A percentile compares a stretch with the other conserved stretches of the same genome.
Conservation (phyloP, 1,140 invertebrate species). For the Cotesia typhae region DNA sequence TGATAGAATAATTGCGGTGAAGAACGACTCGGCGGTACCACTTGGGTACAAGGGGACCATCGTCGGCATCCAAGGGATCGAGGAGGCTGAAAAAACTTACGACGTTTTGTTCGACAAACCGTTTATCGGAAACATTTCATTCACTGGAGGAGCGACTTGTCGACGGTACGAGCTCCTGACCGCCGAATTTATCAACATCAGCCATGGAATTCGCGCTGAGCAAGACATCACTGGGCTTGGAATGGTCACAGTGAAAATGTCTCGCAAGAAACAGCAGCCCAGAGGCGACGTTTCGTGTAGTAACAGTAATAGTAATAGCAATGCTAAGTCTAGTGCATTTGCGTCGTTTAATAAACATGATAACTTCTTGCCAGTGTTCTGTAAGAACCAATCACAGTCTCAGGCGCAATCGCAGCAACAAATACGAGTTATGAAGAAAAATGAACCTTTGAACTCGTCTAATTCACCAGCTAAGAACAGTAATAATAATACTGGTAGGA, state of each 20-base stretch:
- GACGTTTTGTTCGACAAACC: conserved; percentile 81
- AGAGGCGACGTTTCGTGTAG: not conserved
- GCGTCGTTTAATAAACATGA: conserved; percentile 37
- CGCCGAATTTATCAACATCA: conserved; percentile 72
- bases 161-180: conserved; percentile 68
- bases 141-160: conserved; percentile 65
- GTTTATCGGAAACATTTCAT: conserved; percentile 66
- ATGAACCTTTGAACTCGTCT: conserved; percentile 13
- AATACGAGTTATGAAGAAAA: conserved; percentile 49
- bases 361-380: conserved; percentile 53
- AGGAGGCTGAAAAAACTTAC: conserved; percentile 69
- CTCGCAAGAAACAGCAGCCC: conserved; percentile 31
- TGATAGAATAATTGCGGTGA: conserved; percentile 84
- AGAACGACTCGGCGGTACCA: conserved; percentile 79
- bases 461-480: conserved; percentile 8
- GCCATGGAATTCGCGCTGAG: conserved; percentile 63
- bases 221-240: conserved; percentile 47
- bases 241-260: conserved; percentile 3
- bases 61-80: conserved; percentile 72
- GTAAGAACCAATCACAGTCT: conserved; percentile 41
- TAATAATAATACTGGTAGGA: not conserved
- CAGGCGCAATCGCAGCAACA: conserved; percentile 56
- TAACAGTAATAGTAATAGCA: conserved; percentile 34
- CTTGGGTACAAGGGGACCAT: conserved; percentile 84
- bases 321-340: conserved; percentile 37